Evolutionary conservation across 2,113 vertebrate species (phyloP), one percentile per base, ranked within the genome.

Genomic region (Halichoerus grypus): DNA sequence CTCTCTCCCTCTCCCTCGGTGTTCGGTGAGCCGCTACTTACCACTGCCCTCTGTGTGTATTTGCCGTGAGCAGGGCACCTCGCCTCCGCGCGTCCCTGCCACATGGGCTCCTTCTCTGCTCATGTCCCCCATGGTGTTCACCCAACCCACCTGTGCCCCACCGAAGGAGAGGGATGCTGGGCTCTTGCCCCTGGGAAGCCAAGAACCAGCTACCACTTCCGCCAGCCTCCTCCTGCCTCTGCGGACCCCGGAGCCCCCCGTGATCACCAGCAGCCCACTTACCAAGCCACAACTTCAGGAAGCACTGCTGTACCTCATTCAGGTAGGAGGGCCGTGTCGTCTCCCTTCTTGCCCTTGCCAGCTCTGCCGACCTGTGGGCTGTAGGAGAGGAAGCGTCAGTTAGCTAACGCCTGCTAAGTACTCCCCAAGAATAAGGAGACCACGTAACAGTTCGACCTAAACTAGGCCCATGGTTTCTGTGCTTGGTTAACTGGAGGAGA

Each of bases 81-180:
- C 99, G 7, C 99, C 99, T 3, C 99, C 99, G 91, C 95, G 91
- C 26, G 98, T 99, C 77, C 99, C 99, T 4, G 99, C 99, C 84
- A 98, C 99, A 0, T 98, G 98, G 59, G 98, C 99, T 80, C 99
- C 99, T 7, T 98, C 98, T 0, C 95, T 99, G 91, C 98, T 99
- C 92, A 99, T 99, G 98, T 99, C 99, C 19, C 99, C 99, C 1
- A 99, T 99, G 97, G 99, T 99, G 88, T 99, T 99, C 97, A 96
- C 97, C 49, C 99, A 99, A 95, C 80, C 98, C 77, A 97, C 98
- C 42, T 76, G 98, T 1, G 83, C 95, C 7, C 79, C 98, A 0
- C 83, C 96, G 10, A 98, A 98, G 49, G 96, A 95, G 3, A 96
- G 39, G 1, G 98, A 98, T 10, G 28, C 87, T 0, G 92, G 96